Base-by-base conservation (phyloP, 2,797 vertebrate species). In the Cebuella pygmaea region DNA sequence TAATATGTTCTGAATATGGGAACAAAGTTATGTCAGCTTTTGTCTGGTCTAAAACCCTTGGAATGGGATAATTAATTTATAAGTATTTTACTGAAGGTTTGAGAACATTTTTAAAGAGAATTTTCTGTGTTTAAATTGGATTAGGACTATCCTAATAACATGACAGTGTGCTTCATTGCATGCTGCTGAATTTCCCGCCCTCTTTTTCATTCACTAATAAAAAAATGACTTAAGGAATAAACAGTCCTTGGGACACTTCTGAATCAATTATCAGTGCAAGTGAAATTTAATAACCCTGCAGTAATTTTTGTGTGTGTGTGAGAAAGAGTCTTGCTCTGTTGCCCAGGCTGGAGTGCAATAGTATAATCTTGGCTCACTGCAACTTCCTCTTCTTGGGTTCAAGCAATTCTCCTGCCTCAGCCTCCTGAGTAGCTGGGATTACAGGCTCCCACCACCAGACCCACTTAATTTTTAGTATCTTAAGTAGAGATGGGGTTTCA, bases 191-290 rank as follows among this genome's bases (percentile, higher is more conserved):
- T 92, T 94, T 87, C 55, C 57, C 81, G 22, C 14, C 33, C 0
- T 75, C 26, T 93, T 85, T 95, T 30, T 91, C 75, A 92, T 80
- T 89, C 52, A 70, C n/a, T 82, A 50, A 83, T 91, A 52, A 83
- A 93, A 96, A 95, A 78, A 67, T 79, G 30, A 81, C 41, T 55
- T 90, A 89, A 89, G 33, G 82, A 97, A 74, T 46, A 90, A 74
- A 67, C 1, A 78, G 33, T 89, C 46, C 30, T 80, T 94, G 39
- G 20, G 46, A 46, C 79, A 92, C 90, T 39, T 75, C 30, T 80
- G 78, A 94, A 90, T 95, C 78, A 90, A 41, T 93, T 84, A 91
- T 85, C 30, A 88, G n/a, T 19, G 74, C 44, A 95, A 89, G 78
- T 46, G 30, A 93, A 91, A 93, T n/a, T 17, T 79, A 87, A 4